Conservation (phyloP, 2,888 invertebrate genomes). For the Plebejus argus region DNA sequence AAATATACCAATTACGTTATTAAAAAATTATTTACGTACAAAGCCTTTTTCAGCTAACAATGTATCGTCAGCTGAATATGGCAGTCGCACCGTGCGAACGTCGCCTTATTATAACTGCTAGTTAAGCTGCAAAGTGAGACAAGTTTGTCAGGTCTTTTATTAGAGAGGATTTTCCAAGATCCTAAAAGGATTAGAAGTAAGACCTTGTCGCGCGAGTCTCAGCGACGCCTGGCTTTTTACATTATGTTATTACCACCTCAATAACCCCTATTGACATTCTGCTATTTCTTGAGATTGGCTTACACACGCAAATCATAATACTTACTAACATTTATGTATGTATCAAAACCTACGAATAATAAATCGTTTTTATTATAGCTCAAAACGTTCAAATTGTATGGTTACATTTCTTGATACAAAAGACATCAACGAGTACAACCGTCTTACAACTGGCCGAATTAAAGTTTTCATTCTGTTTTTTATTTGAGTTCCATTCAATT, state of each 20-base stretch:
- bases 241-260: not conserved
- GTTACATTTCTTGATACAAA: not conserved
- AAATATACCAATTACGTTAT: no score
- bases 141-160: slow-evolving; percentile 45
- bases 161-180: slow-evolving; percentile 43
- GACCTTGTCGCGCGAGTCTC: slow-evolving; percentile 36
- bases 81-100: not conserved
- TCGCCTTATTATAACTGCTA: slow-evolving; percentile 32
- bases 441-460: not conserved
- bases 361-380: not conserved
- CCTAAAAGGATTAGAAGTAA: slow-evolving; percentile 41
- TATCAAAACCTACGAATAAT: no score
- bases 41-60: not conserved
- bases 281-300: not conserved
- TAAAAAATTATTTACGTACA: no score
- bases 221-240: not conserved
- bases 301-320: not conserved
- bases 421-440: not conserved
- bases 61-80: not conserved
- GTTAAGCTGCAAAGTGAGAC: slow-evolving; percentile 41
- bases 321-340: no score
- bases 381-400: not conserved
- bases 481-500: not conserved
- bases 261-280: not conserved
- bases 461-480: not conserved